These are phyloP conservation scores for Himalopsyche tibetana DNA, from an alignment of 2,888 invertebrate species.

Conservation along the genomic window DNA sequence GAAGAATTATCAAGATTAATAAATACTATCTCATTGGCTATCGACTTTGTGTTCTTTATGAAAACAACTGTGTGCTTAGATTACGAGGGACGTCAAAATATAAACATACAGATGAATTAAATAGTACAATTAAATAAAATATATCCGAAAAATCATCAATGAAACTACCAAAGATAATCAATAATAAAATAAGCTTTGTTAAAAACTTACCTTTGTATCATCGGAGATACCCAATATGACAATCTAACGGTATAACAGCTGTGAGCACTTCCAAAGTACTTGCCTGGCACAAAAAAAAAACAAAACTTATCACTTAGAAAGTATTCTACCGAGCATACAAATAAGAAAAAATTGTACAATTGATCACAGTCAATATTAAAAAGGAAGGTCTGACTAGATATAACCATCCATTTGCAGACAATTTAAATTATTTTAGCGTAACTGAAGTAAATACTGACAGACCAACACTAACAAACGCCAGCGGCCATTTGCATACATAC, in stretches of 20 bases:
- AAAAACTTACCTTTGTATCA: conserved; percentile 37
- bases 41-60: no score
- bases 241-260: conserved; percentile 63
- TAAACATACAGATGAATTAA: no score
- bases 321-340: neutral
- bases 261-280: conserved; percentile 55
- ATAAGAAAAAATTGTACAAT: neutral
- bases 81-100: no score
- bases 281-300: conserved; percentile 26
- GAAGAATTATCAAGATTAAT: no score
- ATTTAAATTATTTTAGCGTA: neutral
- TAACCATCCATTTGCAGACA: neutral
- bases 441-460: conserved; percentile 15
- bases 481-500: conserved; percentile 31
- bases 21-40: no score
- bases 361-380: neutral
- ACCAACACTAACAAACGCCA: conserved; percentile 12
- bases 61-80: no score
- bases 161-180: no score
- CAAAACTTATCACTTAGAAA: conserved; percentile 40
- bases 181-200: no score
- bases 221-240: conserved; percentile 37
- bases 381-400: neutral
- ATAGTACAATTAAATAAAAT: no score
- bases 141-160: no score